A percentile compares a stretch with the other conserved stretches of the same genome.
Conservation (phyloP, 2,888 invertebrate genomes). For the Beris chalybata region DNA sequence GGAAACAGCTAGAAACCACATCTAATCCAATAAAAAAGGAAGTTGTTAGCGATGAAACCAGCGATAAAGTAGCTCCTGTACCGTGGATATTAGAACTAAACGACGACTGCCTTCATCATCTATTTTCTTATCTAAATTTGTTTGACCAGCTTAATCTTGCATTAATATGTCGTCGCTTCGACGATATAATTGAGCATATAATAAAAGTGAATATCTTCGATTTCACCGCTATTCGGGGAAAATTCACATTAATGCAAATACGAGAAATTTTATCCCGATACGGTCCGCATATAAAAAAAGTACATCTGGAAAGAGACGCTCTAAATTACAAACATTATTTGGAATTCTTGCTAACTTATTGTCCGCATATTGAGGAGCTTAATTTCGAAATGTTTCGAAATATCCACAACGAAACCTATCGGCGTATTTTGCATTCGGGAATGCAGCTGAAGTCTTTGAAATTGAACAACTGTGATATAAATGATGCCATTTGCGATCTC, state of each 20-base stretch:
- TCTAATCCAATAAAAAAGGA: neutral
- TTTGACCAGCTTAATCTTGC: slow-evolving; percentile 33
- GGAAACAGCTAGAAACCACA: slow-evolving; percentile 32
- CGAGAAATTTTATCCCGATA: slow-evolving; percentile 23
- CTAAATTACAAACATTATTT: slow-evolving; percentile 27
- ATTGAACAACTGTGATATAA: slow-evolving; percentile 32
- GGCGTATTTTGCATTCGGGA: neutral
- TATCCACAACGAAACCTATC: slow-evolving; percentile 19
- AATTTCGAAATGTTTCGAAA: slow-evolving; percentile 26
- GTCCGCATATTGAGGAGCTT: slow-evolving; percentile 33
- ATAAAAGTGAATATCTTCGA: slow-evolving; percentile 31
- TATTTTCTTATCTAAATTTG: slow-evolving; percentile 36
- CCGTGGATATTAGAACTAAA: slow-evolving; percentile 33
- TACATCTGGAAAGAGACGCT: neutral
- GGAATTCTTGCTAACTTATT: slow-evolving; percentile 33
- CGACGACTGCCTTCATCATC: slow-evolving; percentile 37
- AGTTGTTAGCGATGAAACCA: neutral
- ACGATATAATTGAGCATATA: slow-evolving; percentile 28
- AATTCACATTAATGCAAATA: slow-evolving; percentile 35
- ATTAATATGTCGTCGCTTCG: slow-evolving; percentile 30
- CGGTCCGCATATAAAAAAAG: slow-evolving; percentile 30
- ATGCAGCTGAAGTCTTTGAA: slow-evolving; percentile 29
- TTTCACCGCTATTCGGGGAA: slow-evolving; percentile 5
- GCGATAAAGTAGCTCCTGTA: neutral
- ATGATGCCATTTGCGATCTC: slow-evolving; percentile 13